phyloP scores from a whole-genome alignment of 2,113 vertebrate species.

The Neopipo cinnamomea region DNA sequence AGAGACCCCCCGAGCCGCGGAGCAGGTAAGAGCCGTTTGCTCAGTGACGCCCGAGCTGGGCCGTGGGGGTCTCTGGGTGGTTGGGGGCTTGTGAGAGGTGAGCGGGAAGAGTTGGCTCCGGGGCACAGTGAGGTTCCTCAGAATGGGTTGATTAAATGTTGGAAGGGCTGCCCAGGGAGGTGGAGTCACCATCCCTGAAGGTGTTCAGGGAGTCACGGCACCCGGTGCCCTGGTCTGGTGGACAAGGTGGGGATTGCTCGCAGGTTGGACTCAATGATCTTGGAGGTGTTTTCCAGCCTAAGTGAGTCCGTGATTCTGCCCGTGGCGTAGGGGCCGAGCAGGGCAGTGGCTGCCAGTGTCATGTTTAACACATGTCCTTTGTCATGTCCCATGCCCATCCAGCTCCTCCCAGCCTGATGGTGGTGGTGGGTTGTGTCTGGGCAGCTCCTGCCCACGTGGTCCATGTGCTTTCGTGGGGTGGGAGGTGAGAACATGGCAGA shows the following conservation, averaged over 20 bases:
- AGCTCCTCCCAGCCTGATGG: neutral
- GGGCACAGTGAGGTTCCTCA: accelerated
- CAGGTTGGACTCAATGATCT: neutral
- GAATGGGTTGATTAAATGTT: neutral
- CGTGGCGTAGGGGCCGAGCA: neutral
- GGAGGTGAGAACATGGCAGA: neutral
- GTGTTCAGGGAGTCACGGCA: neutral
- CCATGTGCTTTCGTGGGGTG: neutral
- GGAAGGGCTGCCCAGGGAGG: neutral
- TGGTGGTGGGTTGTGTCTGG: neutral
- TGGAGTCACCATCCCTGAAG: neutral
- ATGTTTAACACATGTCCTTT: accelerated
- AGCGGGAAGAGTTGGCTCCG: accelerated
- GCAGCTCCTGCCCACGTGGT: neutral
- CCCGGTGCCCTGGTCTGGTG: neutral
- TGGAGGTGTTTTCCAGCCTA: neutral
- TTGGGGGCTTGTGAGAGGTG: neutral
- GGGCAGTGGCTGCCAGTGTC: neutral
- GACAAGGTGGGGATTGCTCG: neutral
- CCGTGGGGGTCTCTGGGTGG: neutral
- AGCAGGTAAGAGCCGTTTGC: slow-evolving; percentile 62
- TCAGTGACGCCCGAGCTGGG: accelerated
- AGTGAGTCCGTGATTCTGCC: neutral
- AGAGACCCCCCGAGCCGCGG: slow-evolving; percentile 81
- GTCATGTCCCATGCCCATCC: neutral